Evolutionary conservation across 1,140 invertebrate species (phyloP).

Genomic region (Andricus grossulariae): DNA sequence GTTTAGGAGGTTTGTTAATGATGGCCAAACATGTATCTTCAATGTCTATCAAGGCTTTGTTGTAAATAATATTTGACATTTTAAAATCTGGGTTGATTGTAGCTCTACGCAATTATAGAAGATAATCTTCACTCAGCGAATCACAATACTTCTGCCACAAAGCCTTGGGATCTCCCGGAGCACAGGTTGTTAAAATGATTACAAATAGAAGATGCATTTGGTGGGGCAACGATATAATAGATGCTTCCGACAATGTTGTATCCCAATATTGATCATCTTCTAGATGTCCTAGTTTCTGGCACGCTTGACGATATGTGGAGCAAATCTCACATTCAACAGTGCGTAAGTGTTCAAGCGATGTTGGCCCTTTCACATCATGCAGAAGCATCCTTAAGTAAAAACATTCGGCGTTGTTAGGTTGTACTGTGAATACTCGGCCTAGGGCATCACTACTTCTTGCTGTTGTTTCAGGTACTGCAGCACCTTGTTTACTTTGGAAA

Average conservation of each 20-base stretch:
- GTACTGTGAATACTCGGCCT: too few species aligned
- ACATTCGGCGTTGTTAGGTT: too few species aligned
- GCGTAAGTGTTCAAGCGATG: constrained; percentile 69
- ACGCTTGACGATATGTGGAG: constrained; percentile 67
- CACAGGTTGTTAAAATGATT: constrained; percentile 68
- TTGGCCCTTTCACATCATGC: constrained; percentile 73
- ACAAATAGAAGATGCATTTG: constrained; percentile 71
- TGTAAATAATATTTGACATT: background rate
- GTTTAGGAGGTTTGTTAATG: too few species aligned
- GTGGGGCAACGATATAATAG: constrained; percentile 45
- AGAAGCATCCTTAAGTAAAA: constrained; percentile 71
- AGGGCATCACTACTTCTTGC: too few species aligned
- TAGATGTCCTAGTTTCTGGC: constrained; percentile 63
- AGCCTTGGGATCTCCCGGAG: constrained; percentile 60
- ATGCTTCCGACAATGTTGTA: constrained; percentile 62
- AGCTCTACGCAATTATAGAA: background rate
- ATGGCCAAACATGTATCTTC: constrained; percentile 44
- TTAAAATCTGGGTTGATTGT: too few species aligned
- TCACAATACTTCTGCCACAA: constrained; percentile 69
- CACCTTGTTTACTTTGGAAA: too few species aligned
- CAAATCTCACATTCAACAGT: constrained; percentile 68
- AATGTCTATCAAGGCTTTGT: constrained; percentile 43
- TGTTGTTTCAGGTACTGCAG: too few species aligned
- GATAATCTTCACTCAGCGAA: too few species aligned
- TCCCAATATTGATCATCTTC: constrained; percentile 70